Evolutionary conservation across 2,113 vertebrate species (phyloP), one percentile per base, ranked within the genome.

Genomic region (Plectropomus leopardus): DNA sequence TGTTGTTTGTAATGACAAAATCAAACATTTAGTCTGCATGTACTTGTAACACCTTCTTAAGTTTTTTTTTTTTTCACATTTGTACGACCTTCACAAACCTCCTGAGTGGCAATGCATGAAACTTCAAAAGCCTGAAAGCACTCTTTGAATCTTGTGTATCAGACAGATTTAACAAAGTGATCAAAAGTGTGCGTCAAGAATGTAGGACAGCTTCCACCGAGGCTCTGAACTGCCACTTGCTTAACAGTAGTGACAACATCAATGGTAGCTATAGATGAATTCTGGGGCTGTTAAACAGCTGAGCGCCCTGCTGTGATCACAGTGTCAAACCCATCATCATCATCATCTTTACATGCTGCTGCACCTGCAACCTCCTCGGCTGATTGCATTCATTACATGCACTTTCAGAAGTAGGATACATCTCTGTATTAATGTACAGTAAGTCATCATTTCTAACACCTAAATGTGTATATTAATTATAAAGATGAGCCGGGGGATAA

Each of bases 141-240:
- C 40, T 30, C n/a, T 47, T 86, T 83, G 77, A 54, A 84, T 85
- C 63, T 64, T 23, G 45, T 40, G 51, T 51, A 63, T 67, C 36
- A 24, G 42, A 60, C n/a, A 5, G 44, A 54, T 72, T 76, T 61
- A n/a, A 66, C 8, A 57, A 23, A 17, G 17, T 34, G 73, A 66
- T 50, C 45, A 66, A 50, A 32, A 48, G 40, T 51, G 54, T 54
- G 72, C 19, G 26, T 82, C 32, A 72, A 57, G 48, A 74, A 78
- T 64, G 57, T 64, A 28, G 60, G 68, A 69, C 57, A 23, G 26
- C 63, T 67, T 84, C 45, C 21, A 36, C 23, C 16, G 48, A 44
- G 24, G 32, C 42, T 59, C 30, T 28, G 24, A 42, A 40, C 4
- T 47, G 68, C 70, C 24, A 34, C 63, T 64, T 8, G 0, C 23